Base-by-base conservation (phyloP, 2,797 vertebrate species). In the Decapterus maruadsi region DNA sequence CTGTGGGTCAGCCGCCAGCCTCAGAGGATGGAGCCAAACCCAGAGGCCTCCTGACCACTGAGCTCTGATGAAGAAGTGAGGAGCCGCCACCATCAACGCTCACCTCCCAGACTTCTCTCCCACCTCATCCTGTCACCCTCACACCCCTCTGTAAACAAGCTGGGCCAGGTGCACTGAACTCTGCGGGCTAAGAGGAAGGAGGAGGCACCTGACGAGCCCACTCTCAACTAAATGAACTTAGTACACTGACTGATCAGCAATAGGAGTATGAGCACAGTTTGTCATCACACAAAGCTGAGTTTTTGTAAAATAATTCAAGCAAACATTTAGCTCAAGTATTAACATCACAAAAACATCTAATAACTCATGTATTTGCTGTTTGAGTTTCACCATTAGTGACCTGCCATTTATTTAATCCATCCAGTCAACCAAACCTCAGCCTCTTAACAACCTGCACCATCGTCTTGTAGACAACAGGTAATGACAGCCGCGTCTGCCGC, bases 41-140 rank as follows among this genome's bases (percentile, higher is more conserved):
- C 13, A 96, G 95, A 89, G 96, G 97, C 90, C 96, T 99, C 90
- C 95, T 99, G 90, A 99, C 98, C 79, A 99, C 98, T 70, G 98
- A 99, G 90, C 98, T 99, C 83, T 99, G 91, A 97, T 81, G 90
- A 78, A 66, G 73, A 8, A 34, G 50, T 8, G 8, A 66, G 57
- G 22, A 26, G 46, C 81, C 17, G 29, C 63, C 69, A 5, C 57
- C 69, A 20, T 6, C 43, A 34, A 9, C 53, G 0, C 46, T 55
- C 13, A 2, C 43, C 53, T 61, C 58, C 74, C 63, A 2, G 40
- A 64, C 65, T 19, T 42, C 36, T 72, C 17, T 20, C 61, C 55
- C 45, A 7, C 58, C 34, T 60, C 61, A 59, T 17, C 40, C 31
- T 3, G 3, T 13, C 45, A 40, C 71, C 53, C 12, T 40, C 16